Percentiles rank a stretch among this genome's conserved stretches.
phyloP scores from a whole-genome alignment of 2,797 vertebrate species.

The Perodicticus potto region DNA sequence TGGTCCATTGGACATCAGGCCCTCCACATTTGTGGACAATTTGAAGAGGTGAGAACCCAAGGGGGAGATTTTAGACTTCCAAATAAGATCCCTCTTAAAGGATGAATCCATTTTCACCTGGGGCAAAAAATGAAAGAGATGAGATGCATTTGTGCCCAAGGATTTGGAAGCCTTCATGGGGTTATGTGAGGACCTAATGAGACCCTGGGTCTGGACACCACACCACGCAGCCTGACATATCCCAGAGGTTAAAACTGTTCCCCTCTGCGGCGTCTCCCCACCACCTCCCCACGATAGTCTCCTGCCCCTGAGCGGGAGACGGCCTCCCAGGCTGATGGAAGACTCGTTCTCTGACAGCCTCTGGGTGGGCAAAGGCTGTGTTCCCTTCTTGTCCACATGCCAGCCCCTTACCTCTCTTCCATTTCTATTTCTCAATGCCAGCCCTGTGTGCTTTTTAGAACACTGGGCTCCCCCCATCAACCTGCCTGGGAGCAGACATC shows the following conservation, averaged over 20 bases:
- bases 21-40: background rate
- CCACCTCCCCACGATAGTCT: background rate
- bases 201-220: background rate
- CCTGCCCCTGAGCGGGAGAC: background rate
- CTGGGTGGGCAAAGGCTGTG: background rate
- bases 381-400: no score
- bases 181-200: background rate
- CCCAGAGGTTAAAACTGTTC: background rate
- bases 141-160: background rate
- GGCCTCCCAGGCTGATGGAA: background rate
- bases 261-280: background rate
- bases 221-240: background rate
- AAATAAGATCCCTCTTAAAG: background rate
- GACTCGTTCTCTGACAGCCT: background rate
- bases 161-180: background rate
- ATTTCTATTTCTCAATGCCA: background rate
- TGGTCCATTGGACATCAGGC: background rate
- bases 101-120: background rate
- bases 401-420: background rate
- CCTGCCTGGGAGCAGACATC: no score
- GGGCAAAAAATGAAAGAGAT: background rate
- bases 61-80: background rate
- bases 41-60: background rate
- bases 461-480: no score
- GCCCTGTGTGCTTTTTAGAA: background rate